phyloP scores from a whole-genome alignment of 1,140 invertebrate genomes.

The Aradophagus sp. region DNA sequence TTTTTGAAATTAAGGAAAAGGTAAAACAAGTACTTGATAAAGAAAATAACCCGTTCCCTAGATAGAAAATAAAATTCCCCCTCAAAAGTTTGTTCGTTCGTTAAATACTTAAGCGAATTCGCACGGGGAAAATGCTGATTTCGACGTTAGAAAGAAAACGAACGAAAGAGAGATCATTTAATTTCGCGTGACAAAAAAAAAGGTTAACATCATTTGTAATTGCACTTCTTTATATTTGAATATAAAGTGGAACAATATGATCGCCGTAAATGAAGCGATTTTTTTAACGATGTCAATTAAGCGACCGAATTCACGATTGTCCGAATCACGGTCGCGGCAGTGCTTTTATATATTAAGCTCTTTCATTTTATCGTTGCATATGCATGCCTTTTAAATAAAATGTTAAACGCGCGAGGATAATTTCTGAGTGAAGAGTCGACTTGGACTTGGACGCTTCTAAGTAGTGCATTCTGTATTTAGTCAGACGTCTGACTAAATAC shows the following conservation, averaged over 20 bases:
- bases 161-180: too few species aligned
- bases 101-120: neutral
- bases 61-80: too few species aligned
- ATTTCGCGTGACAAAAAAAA: too few species aligned
- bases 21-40: too few species aligned
- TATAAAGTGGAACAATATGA: slow-evolving; percentile 40
- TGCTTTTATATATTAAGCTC: slow-evolving; percentile 36
- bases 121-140: slow-evolving; percentile 7
- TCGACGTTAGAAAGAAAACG: neutral
- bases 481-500: too few species aligned
- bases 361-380: slow-evolving; percentile 33
- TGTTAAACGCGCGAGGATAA: slow-evolving; percentile 31
- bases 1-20: too few species aligned
- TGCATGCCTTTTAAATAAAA: slow-evolving; percentile 39
- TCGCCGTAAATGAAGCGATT: slow-evolving; percentile 32
- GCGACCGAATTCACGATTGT: slow-evolving; percentile 32
- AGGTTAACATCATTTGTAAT: slow-evolving; percentile 30
- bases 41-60: too few species aligned
- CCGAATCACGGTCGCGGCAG: slow-evolving; percentile 19
- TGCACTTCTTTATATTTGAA: slow-evolving; percentile 39
- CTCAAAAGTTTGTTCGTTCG: too few species aligned
- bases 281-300: slow-evolving; percentile 48
- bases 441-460: slow-evolving; percentile 2
- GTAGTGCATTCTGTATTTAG: too few species aligned
- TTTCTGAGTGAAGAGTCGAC: slow-evolving; percentile 21